phyloP scores from a whole-genome alignment of 2,797 vertebrate species.

The Alcedo atthis region DNA sequence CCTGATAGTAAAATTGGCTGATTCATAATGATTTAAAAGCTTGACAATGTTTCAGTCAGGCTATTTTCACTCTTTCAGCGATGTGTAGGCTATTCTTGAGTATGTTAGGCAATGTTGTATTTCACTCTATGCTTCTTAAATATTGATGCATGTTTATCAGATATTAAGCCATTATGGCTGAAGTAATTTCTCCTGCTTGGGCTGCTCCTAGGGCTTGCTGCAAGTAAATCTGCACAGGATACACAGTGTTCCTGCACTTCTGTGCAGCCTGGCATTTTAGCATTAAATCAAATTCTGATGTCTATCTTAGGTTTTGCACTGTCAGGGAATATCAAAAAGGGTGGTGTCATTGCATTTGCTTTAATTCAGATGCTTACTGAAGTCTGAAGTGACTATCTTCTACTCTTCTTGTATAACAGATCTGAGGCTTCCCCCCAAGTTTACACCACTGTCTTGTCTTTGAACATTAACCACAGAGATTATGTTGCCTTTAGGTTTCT shows the following conservation, averaged over 20 bases:
- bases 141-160: background rate
- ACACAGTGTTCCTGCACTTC: background rate
- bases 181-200: background rate
- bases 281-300: background rate
- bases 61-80: background rate
- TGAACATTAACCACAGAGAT: background rate
- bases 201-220: background rate
- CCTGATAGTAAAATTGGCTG: background rate
- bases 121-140: background rate
- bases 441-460: background rate
- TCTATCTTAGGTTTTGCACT: background rate
- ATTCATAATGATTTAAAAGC: background rate
- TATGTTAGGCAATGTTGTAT: background rate
- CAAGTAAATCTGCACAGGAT: background rate
- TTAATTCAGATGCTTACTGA: conserved; percentile 23
- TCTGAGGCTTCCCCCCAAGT: background rate
- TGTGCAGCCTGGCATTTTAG: background rate
- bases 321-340: background rate
- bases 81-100: background rate
- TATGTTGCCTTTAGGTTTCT: conserved; percentile 14
- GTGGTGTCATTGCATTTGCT: background rate
- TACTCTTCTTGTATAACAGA: background rate
- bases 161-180: background rate
- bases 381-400: background rate
- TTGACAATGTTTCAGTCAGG: background rate